Evolutionary conservation across 2,113 vertebrate species (phyloP).

Genomic region (Chlorodrepanis virens): DNA sequence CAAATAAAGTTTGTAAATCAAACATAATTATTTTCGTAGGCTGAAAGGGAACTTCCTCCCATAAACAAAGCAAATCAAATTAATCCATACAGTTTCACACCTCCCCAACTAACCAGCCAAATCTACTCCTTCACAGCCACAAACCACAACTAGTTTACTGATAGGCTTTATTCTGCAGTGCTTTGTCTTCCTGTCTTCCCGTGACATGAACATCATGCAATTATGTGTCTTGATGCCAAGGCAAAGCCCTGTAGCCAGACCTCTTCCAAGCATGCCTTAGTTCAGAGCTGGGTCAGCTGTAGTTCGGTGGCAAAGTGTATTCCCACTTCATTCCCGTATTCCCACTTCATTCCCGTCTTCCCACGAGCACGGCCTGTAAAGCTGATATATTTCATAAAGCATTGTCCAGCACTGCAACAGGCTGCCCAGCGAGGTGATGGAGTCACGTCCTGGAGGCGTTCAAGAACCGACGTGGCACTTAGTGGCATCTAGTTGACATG

Average conservation of each 20-base stretch:
- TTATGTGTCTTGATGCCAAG: background rate
- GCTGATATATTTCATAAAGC: no score
- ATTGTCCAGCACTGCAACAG: no score
- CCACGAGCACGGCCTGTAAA: background rate
- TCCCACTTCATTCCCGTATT: background rate
- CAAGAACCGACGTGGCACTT: background rate
- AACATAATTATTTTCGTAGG: background rate
- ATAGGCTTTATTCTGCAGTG: background rate
- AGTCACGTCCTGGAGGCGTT: background rate
- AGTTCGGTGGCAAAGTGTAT: background rate
- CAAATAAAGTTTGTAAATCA: background rate
- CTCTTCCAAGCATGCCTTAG: rapidly evolving
- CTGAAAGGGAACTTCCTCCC: background rate
- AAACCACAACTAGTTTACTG: background rate
- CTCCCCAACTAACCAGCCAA: background rate
- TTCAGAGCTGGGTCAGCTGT: background rate
- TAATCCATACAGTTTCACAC: background rate
- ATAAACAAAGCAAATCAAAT: background rate
- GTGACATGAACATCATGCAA: background rate
- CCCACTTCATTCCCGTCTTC: no score
- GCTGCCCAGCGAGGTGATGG: background rate
- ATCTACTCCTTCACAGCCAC: background rate
- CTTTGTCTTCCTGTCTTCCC: background rate
- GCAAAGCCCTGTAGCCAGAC: background rate
- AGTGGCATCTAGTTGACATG: background rate